These are phyloP conservation scores for Mus spicilegus DNA, from an alignment of 2,113 vertebrate genomes.

Conservation along the genomic window DNA sequence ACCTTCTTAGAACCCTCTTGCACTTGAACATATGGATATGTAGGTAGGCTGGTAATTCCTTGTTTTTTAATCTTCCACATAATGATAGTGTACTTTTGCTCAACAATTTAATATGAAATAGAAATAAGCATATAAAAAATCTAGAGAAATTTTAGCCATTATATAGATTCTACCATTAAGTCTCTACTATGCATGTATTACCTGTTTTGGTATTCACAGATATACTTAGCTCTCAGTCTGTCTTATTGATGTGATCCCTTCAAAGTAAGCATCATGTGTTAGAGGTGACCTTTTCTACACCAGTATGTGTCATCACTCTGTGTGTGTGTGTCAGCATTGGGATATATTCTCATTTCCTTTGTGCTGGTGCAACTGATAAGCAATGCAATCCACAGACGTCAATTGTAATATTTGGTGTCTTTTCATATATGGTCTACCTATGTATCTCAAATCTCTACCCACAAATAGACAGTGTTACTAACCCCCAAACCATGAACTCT, in stretches of 20 bases:
- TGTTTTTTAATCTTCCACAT: not conserved
- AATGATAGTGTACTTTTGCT: not conserved
- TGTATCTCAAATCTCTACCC: not conserved
- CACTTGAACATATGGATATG: not conserved
- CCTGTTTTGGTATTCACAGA: accelerated
- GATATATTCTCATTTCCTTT: not conserved
- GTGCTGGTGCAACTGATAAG: not conserved
- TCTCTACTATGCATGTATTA: not conserved
- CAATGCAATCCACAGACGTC: not conserved
- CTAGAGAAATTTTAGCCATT: not conserved
- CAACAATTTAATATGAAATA: not conserved
- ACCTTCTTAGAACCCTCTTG: not conserved
- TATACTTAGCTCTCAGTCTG: not conserved
- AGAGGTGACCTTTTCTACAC: not conserved
- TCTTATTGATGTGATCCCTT: not conserved
- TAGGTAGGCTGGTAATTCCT: not conserved
- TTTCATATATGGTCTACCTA: not conserved
- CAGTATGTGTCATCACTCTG: not conserved
- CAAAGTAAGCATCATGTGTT: not conserved
- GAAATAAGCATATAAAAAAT: not conserved
- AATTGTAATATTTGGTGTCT: not conserved
- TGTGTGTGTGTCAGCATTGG: not conserved
- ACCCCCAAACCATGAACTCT: not conserved
- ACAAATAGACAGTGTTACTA: not conserved
- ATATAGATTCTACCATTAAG: not conserved